These are phyloP conservation scores for Ashinkailepas kermadecensis DNA, from an alignment of 2,888 invertebrate genomes.

Conservation along the genomic window DNA sequence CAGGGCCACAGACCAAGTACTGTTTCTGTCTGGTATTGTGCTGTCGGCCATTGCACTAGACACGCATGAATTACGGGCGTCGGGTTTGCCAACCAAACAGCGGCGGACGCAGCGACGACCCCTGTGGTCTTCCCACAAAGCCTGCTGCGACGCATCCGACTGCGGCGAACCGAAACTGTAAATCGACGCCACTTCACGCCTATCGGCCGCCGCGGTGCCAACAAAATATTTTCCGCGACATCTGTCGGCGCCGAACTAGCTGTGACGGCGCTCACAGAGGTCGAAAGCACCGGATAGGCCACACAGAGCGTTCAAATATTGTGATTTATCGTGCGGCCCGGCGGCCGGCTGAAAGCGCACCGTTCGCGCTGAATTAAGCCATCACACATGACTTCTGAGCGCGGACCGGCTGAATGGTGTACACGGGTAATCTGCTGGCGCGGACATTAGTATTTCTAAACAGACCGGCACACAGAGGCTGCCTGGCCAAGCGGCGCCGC, in stretches of 20 bases:
- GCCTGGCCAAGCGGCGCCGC: not conserved
- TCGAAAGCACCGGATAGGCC: not conserved
- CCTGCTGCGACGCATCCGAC: not conserved
- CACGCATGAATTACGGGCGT: not conserved
- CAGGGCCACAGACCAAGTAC: no score
- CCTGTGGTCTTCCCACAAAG: not conserved
- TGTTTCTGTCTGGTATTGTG: no score
- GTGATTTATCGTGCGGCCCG: not conserved
- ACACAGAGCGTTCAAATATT: slow-evolving; percentile 17
- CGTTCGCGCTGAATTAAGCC: not conserved
- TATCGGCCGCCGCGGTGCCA: not conserved
- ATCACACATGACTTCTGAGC: not conserved
- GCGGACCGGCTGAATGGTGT: not conserved
- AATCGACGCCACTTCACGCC: not conserved
- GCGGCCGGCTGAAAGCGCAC: not conserved
- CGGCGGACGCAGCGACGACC: not conserved
- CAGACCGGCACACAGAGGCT: not conserved
- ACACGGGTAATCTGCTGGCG: not conserved
- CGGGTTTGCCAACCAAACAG: not conserved
- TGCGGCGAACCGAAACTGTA: not conserved
- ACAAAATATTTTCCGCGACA: slow-evolving; percentile 1
- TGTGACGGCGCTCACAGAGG: not conserved
- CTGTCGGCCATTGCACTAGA: not conserved
- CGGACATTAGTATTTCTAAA: slow-evolving; percentile 15
- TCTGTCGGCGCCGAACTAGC: slow-evolving; percentile 7